phyloP scores from a whole-genome alignment of 2,888 invertebrate genomes.

The Epicampocera succincta region DNA sequence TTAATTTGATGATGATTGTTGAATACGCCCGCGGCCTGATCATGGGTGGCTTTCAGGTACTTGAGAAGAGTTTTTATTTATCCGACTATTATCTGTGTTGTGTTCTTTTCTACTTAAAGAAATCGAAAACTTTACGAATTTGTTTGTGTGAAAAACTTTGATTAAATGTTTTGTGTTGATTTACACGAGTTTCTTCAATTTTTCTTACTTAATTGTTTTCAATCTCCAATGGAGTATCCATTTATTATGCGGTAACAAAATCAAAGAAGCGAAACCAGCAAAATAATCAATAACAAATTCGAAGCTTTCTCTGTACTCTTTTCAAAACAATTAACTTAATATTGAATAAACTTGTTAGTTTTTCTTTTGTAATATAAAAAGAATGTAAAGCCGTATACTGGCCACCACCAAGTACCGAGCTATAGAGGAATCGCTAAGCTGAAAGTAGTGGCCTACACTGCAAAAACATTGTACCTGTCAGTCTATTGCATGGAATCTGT shows the following conservation, averaged over 20 bases:
- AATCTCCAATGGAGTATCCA: slow-evolving; percentile 49
- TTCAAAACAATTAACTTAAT: too few species aligned
- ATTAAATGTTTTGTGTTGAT: slow-evolving; percentile 38
- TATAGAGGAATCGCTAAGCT: too few species aligned
- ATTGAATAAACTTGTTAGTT: too few species aligned
- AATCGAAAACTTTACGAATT: not conserved
- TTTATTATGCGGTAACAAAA: slow-evolving; percentile 45
- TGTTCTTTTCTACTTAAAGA: slow-evolving; percentile 16
- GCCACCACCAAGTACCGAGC: too few species aligned
- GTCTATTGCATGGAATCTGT: too few species aligned
- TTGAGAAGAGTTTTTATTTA: not conserved
- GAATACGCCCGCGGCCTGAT: not conserved
- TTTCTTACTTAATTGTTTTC: slow-evolving; percentile 11
- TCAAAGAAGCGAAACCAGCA: too few species aligned
- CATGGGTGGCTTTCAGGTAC: slow-evolving; percentile 55
- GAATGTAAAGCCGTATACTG: too few species aligned
- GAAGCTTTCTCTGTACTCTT: too few species aligned
- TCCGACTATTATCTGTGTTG: not conserved
- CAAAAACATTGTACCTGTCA: too few species aligned
- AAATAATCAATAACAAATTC: too few species aligned
- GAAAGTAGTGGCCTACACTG: too few species aligned
- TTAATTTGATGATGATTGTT: slow-evolving; percentile 10
- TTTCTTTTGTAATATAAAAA: too few species aligned
- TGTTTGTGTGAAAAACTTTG: slow-evolving; percentile 29
- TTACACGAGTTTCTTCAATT: not conserved